Conservation (phyloP, 1,140 invertebrate genomes). For the Ceratina japonica region DNA sequence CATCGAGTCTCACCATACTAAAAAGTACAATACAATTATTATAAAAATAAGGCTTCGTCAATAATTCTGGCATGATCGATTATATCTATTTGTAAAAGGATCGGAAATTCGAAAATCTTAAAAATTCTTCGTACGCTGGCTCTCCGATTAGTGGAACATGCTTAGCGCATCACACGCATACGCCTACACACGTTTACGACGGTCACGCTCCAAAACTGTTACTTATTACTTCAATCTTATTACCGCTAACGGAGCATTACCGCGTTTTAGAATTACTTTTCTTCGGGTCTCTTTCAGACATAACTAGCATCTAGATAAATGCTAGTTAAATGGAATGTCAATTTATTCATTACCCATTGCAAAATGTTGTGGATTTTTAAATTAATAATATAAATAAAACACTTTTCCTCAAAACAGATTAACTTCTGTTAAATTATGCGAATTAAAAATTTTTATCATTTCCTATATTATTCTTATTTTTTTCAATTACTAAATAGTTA, state of each 20-base stretch:
- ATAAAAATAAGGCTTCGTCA: too few relatives aligned
- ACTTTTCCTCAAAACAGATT: too few relatives aligned
- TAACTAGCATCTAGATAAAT: background rate
- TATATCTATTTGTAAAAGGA: too few relatives aligned
- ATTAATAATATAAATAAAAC: background rate
- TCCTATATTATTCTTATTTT: too few relatives aligned
- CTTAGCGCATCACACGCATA: constrained; percentile 33
- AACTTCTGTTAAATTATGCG: too few relatives aligned
- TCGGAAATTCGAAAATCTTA: background rate
- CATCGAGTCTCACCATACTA: too few relatives aligned
- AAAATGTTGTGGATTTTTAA: background rate
- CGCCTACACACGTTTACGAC: constrained; percentile 47
- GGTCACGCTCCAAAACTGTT: constrained; percentile 78
- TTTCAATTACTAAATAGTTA: background rate
- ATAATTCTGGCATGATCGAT: too few relatives aligned
- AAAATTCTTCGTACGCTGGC: constrained; percentile 2
- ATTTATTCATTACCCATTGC: too few relatives aligned
- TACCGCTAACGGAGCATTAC: constrained; percentile 70
- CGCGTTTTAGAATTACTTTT: constrained; percentile 59
- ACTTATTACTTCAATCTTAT: constrained; percentile 76
- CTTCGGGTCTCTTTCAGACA: background rate
- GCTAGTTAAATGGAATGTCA: too few relatives aligned
- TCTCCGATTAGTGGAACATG: constrained; percentile 59
- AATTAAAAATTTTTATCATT: too few relatives aligned
- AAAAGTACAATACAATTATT: too few relatives aligned